Percentiles rank a stretch among this genome's conserved stretches.
phyloP scores from a whole-genome alignment of 2,113 vertebrate species.

The Semnopithecus entellus region DNA sequence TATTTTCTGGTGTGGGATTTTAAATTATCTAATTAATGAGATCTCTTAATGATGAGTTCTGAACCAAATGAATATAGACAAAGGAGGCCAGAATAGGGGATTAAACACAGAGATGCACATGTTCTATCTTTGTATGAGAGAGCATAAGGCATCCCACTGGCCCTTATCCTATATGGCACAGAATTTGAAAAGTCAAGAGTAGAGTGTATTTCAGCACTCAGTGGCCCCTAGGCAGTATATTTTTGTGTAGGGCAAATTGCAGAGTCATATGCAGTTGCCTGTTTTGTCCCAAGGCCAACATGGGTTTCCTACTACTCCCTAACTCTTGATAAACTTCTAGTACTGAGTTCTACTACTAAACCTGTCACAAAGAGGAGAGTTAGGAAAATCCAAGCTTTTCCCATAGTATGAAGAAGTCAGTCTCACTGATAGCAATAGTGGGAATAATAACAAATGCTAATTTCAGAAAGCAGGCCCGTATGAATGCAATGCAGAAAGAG shows the following conservation, averaged over 20 bases:
- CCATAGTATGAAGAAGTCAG: background rate
- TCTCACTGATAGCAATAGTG: background rate
- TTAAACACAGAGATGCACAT: background rate
- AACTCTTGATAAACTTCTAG: background rate
- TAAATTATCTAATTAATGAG: slow-evolving; percentile 14
- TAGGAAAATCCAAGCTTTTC: background rate
- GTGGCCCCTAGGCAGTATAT: background rate
- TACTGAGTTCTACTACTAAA: background rate
- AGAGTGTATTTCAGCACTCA: background rate
- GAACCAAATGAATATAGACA: background rate
- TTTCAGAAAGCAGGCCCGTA: background rate
- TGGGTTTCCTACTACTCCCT: background rate
- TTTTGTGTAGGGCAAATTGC: background rate
- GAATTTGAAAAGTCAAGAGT: background rate
- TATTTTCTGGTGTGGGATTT: background rate
- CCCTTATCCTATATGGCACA: background rate
- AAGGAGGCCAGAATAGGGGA: background rate
- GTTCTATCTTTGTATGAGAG: background rate
- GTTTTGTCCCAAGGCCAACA: background rate
- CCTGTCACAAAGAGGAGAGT: background rate
- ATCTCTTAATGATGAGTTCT: background rate
- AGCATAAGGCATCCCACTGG: background rate
- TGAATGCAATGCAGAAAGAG: background rate
- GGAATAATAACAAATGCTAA: background rate
- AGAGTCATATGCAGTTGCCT: background rate